Evolutionary conservation across 2,797 vertebrate genomes (phyloP).

Genomic region (Natrix natrix): DNA sequence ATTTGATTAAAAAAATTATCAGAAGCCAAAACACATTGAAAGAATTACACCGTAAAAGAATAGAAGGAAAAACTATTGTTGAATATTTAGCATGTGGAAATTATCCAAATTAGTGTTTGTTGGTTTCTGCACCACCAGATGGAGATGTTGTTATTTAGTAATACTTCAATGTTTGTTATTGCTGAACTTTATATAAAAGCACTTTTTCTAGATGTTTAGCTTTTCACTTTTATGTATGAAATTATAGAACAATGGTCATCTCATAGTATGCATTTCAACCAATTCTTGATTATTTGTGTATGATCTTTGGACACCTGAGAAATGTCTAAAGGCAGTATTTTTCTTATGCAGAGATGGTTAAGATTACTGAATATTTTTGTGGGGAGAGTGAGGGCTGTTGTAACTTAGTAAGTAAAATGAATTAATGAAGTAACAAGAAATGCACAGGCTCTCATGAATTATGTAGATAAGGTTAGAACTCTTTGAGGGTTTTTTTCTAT

Average conservation of each 20-base stretch:
- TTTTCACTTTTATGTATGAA: neutral
- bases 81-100: neutral
- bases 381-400: neutral
- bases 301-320: neutral
- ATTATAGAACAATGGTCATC: neutral
- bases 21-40: neutral
- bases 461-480: neutral
- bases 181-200: neutral
- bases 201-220: neutral
- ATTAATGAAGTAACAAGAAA: neutral
- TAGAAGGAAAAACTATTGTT: neutral
- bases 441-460: neutral
- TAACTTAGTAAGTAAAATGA: neutral
- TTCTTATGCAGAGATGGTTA: neutral
- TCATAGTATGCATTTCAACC: neutral
- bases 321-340: neutral
- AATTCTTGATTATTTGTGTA: neutral
- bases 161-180: neutral
- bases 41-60: neutral
- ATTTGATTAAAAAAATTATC: neutral
- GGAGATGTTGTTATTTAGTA: conserved; percentile 35
- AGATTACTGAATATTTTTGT: neutral
- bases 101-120: neutral
- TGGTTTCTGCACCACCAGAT: conserved; percentile 38
- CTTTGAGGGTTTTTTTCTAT: neutral